A percentile compares a stretch with the other conserved stretches of the same genome.
Conservation (phyloP, 2,113 vertebrate genomes). For the Chloroceryle aenea region DNA sequence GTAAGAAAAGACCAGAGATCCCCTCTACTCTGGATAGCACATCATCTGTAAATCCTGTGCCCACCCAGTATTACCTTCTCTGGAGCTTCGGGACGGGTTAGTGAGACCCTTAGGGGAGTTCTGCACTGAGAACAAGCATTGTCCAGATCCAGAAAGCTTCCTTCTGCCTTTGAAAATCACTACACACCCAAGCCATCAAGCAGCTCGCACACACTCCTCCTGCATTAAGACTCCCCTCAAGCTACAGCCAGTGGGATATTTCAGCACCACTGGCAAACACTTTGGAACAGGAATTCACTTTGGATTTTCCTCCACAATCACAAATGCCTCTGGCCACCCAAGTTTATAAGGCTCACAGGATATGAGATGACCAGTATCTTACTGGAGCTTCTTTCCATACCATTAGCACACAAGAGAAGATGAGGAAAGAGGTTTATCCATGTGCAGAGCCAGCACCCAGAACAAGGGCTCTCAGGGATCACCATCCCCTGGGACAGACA, state of each 20-base stretch:
- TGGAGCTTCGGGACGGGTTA: neutral
- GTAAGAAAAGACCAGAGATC: neutral
- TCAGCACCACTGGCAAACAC: neutral
- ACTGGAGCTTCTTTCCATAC: neutral
- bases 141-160: neutral
- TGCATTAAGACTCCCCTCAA: neutral
- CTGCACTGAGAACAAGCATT: neutral
- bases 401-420: neutral
- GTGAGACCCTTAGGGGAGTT: neutral
- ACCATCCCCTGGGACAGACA: rapidly evolving
- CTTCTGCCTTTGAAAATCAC: neutral
- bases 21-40: neutral
- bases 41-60: neutral
- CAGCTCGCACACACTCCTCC: neutral
- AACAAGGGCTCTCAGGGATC: neutral
- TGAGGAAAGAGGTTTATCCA: neutral
- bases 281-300: neutral
- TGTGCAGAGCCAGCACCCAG: neutral
- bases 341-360: neutral
- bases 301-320: neutral
- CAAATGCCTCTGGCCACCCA: neutral
- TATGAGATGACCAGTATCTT: neutral
- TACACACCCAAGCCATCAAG: neutral
- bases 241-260: rapidly evolving
- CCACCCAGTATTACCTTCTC: neutral